A percentile compares a stretch with the other conserved stretches of the same genome.
phyloP scores from a whole-genome alignment of 2,113 vertebrate genomes.

The Zosterops pallidus region DNA sequence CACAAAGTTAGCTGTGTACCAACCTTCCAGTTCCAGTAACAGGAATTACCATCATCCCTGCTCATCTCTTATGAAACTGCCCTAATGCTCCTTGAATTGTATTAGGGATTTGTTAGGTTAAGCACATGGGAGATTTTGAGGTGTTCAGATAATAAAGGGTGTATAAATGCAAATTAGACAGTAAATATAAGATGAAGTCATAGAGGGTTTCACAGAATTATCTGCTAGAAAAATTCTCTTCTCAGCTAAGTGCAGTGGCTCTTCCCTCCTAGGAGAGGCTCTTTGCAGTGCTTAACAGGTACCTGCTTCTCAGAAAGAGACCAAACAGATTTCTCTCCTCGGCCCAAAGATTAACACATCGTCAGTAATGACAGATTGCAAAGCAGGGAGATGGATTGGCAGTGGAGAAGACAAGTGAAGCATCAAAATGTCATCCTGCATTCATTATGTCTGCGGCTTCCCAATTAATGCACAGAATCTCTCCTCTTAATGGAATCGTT shows the following conservation, averaged over 20 bases:
- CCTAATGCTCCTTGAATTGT: background rate
- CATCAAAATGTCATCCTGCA: constrained; percentile 2
- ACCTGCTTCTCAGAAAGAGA: background rate
- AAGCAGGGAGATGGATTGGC: background rate
- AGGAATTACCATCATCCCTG: background rate
- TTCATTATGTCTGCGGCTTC: background rate
- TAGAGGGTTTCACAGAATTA: background rate
- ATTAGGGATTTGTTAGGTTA: background rate
- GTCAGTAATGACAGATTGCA: background rate
- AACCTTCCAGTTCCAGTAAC: background rate
- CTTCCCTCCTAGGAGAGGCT: background rate
- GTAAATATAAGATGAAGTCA: background rate
- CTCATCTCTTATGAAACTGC: background rate
- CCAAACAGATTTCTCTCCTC: background rate
- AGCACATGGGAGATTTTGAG: background rate
- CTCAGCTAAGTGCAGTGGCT: background rate
- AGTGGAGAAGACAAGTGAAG: background rate
- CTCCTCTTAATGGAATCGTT: background rate
- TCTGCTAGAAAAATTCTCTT: background rate
- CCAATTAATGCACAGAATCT: background rate
- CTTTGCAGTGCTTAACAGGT: background rate
- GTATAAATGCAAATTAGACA: constrained; percentile 13
- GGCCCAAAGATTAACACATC: background rate
- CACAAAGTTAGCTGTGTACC: background rate
- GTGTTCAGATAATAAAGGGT: background rate